Conservation (phyloP, 2,888 invertebrate species). For the Liodrosophila aerea region DNA sequence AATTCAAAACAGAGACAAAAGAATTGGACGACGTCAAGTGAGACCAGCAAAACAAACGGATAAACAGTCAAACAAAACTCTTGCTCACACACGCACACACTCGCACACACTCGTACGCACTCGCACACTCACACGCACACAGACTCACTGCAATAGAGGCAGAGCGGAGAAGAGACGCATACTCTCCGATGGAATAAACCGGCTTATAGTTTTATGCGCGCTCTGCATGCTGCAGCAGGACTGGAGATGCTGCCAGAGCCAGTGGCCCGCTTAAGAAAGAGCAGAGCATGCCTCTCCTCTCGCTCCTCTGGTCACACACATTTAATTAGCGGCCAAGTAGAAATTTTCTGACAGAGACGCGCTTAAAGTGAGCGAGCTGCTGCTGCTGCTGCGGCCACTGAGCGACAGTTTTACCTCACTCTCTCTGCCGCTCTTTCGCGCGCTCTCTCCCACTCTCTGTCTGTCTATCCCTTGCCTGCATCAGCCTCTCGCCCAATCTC, state of each 20-base stretch:
- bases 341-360: slow-evolving; percentile 49
- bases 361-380: slow-evolving; percentile 40
- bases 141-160: slow-evolving; percentile 9
- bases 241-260: slow-evolving; percentile 66
- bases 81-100: slow-evolving; percentile 36
- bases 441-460: background rate
- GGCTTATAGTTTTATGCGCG: slow-evolving; percentile 71
- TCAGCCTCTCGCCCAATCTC: slow-evolving; percentile 60
- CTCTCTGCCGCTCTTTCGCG: slow-evolving; percentile 10
- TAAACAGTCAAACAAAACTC: slow-evolving; percentile 24
- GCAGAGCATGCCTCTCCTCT: no score
- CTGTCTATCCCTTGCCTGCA: slow-evolving; percentile 13
- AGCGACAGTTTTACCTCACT: slow-evolving; percentile 37
- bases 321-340: slow-evolving; percentile 62
- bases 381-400: no score
- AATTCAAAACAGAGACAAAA: slow-evolving; percentile 60
- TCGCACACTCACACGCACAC: slow-evolving; percentile 13
- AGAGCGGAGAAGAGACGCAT: slow-evolving; percentile 29
- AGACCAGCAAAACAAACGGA: slow-evolving; percentile 55
- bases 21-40: slow-evolving; percentile 48
- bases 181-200: slow-evolving; percentile 59
- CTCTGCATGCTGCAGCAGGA: slow-evolving; percentile 74
- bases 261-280: slow-evolving; percentile 50
- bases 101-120: slow-evolving; percentile 25
- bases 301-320: slow-evolving; percentile 33